Base-by-base conservation (phyloP, 2,113 vertebrate species). In the Hydrolagus affinis region DNA sequence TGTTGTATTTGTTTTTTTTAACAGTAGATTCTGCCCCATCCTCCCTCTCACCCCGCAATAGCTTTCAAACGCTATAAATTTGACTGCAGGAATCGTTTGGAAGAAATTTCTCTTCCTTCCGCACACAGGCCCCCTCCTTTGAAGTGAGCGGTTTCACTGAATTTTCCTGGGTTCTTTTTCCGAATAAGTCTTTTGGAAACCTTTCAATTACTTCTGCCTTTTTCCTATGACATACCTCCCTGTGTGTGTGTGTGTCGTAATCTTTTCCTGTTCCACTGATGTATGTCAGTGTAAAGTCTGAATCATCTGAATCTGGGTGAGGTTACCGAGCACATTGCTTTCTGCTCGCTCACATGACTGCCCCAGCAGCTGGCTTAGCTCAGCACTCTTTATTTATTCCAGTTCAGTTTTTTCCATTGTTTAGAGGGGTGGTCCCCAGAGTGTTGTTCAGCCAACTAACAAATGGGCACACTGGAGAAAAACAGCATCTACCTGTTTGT, bases 321-420 rank as follows among this genome's bases (percentile, higher is more conserved):
- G 10, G 23, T 17, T 83, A 64, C 60, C 19, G n/a, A 30, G 17
- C 0, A 1, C n/a, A 23, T n/a, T 19, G 60, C 11, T 15, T 12
- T 11, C 60, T 83, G 17, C 25, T 25, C 28, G 12, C 25, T 32
- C 23, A 21, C 78, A 68, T 83, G 60, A 64, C 77, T 64, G n/a
- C 62, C 21, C 75, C 15, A 73, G 71, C n/a, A n/a, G n/a, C 23
- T 71, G 70, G n/a, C 75, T 60, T 78, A 59, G 75, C 23, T 80
- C 23, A 15, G 23, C 64, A 60, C 44, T 44, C 2, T 44, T n/a
- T 44, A 44, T 44, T 62, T 80, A 11, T 21, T 15, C 60, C 62
- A 17, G 14, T 66, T 83, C 17, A 8, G 15, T 10, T 44, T 30
- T 66, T 32, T 68, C 78, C 28, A 32, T 28, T 66, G 15, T 25